Evolutionary conservation across 2,797 vertebrate genomes (phyloP).

Genomic region (Decapterus maruadsi): DNA sequence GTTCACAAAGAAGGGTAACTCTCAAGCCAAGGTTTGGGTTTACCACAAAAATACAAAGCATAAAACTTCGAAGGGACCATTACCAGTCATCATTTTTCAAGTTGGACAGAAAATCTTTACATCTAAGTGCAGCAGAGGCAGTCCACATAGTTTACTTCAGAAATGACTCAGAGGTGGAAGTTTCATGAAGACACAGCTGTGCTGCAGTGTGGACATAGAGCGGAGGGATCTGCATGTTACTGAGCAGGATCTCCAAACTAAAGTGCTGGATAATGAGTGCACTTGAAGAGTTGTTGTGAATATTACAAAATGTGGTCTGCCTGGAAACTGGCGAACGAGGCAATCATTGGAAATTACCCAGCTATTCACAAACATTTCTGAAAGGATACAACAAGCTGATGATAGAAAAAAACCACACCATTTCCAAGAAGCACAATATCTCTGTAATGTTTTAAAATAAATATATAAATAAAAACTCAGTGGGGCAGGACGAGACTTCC

Average conservation of each 20-base stretch:
- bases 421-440: background rate
- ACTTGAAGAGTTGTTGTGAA: background rate
- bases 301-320: background rate
- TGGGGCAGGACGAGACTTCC: background rate
- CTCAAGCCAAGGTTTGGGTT: background rate
- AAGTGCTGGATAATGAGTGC: background rate
- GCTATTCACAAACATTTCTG: background rate
- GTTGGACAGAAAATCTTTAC: background rate
- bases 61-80: background rate
- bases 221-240: background rate
- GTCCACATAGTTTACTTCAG: background rate
- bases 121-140: background rate
- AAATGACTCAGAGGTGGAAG: background rate
- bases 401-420: background rate
- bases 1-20: background rate
- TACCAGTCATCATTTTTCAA: background rate
- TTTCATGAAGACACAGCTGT: background rate
- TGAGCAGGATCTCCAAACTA: conserved; percentile 1
- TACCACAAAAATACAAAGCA: background rate
- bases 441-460: background rate
- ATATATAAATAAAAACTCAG: background rate
- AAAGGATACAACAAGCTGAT: background rate
- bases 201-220: background rate
- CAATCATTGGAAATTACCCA: background rate
- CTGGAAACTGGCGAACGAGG: background rate